Percentiles rank a stretch among this genome's conserved stretches.
These are phyloP conservation scores for Thaleichthys pacificus DNA, from an alignment of 2,797 vertebrate species.

Conservation along the genomic window DNA sequence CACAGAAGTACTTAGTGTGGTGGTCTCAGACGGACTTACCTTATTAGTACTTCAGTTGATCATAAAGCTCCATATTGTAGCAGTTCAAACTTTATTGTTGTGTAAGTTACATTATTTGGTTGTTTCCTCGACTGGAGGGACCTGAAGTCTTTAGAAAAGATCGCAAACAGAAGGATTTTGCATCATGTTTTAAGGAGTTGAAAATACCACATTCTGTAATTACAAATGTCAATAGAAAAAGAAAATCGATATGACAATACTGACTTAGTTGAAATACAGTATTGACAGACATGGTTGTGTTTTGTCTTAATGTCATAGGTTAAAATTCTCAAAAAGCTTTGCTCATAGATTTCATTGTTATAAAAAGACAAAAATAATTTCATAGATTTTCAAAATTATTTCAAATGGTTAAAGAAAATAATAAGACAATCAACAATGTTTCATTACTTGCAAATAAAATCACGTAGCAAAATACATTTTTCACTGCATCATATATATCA, in stretches of 20 bases:
- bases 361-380: slow-evolving; percentile 77
- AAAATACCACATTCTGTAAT: slow-evolving; percentile 61
- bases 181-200: slow-evolving; percentile 52
- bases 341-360: slow-evolving; percentile 64
- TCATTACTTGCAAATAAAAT: slow-evolving; percentile 53
- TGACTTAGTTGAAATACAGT: slow-evolving; percentile 50
- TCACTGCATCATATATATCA: slow-evolving; percentile 52
- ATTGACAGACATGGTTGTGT: slow-evolving; percentile 59
- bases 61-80: slow-evolving; percentile 30
- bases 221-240: slow-evolving; percentile 68
- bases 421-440: slow-evolving; percentile 60
- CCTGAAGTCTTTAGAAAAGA: slow-evolving; percentile 45
- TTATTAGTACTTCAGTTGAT: slow-evolving; percentile 25
- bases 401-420: slow-evolving; percentile 36
- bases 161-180: slow-evolving; percentile 48
- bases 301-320: slow-evolving; percentile 62
- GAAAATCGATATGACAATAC: slow-evolving; percentile 39
- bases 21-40: background rate
- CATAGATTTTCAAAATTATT: slow-evolving; percentile 60
- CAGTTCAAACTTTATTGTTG: slow-evolving; percentile 57
- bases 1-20: background rate
- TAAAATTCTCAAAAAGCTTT: slow-evolving; percentile 45
- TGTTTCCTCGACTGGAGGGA: slow-evolving; percentile 17
- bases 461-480: slow-evolving; percentile 71
- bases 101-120: slow-evolving; percentile 56